Evolutionary conservation across 1,140 invertebrate species (phyloP).

Genomic region (Sarcophaga peregrina): DNA sequence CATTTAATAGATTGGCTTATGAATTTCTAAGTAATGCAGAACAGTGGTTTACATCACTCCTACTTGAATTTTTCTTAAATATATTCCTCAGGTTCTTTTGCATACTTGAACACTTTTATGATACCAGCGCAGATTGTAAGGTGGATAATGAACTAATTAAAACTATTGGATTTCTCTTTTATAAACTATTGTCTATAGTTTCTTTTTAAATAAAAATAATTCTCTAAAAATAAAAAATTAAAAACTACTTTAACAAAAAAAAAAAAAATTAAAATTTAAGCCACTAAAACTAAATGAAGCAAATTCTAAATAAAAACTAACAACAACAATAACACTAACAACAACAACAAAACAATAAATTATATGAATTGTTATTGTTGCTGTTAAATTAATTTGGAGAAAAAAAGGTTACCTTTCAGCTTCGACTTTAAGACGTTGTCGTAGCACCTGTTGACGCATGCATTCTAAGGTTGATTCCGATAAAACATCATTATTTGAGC

Average conservation of each 20-base stretch:
- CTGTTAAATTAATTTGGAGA: not conserved
- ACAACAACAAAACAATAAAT: not conserved
- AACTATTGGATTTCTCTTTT: no score
- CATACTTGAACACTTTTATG: no score
- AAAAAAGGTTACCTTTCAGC: slow-evolving; percentile 74
- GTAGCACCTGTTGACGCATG: slow-evolving; percentile 77
- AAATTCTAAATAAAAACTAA: slow-evolving; percentile 14
- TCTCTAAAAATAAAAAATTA: not conserved
- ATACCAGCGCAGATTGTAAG: no score
- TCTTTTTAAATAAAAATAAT: not conserved
- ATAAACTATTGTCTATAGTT: no score
- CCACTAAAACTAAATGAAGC: not conserved
- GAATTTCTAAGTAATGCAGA: no score
- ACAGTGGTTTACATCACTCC: no score
- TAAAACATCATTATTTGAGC: slow-evolving; percentile 65
- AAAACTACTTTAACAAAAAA: slow-evolving; percentile 11
- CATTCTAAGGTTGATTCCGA: slow-evolving; percentile 79
- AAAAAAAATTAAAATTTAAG: slow-evolving; percentile 26
- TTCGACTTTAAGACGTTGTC: slow-evolving; percentile 77
- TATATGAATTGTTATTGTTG: slow-evolving; percentile 6
- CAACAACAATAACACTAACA: not conserved
- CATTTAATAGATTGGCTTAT: no score
- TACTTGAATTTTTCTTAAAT: no score
- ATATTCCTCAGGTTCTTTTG: no score
- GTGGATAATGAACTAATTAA: no score